Percentiles rank a stretch among this genome's conserved stretches.
phyloP scores from a whole-genome alignment of 2,113 vertebrate species.

The Dissostichus mawsoni region DNA sequence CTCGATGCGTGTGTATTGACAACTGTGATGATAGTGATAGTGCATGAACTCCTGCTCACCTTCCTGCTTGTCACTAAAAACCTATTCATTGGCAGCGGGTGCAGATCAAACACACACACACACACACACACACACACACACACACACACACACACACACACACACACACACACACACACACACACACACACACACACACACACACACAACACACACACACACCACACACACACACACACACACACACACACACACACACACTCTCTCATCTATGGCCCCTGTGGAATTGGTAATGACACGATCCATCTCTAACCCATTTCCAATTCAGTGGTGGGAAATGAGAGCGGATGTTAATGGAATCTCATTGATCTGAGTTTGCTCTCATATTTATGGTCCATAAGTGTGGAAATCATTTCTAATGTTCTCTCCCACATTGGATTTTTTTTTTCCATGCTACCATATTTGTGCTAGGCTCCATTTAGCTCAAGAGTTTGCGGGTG shows the following conservation, averaged over 20 bases:
- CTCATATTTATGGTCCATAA: constrained; percentile 80
- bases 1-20: constrained; percentile 39
- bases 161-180: constrained; percentile 32
- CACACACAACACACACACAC: constrained; percentile 18
- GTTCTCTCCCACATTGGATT: constrained; percentile 62
- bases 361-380: constrained; percentile 84
- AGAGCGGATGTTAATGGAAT: constrained; percentile 84
- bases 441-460: constrained; percentile 59
- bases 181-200: constrained; percentile 38
- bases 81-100: constrained; percentile 71
- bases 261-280: constrained; percentile 54
- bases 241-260: no score
- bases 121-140: constrained; percentile 25
- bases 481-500: neutral
- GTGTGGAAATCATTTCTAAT: constrained; percentile 80
- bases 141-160: constrained; percentile 30
- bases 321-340: constrained; percentile 82
- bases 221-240: no score
- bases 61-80: constrained; percentile 76
- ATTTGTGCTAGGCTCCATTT: constrained; percentile 16
- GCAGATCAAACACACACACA: constrained; percentile 59
- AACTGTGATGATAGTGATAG: constrained; percentile 59
- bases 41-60: constrained; percentile 81
- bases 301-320: constrained; percentile 83
- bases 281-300: constrained; percentile 80